Evolutionary conservation across 2,797 vertebrate genomes (phyloP), one percentile per base, ranked within the genome.

Genomic region (Perodicticus potto): DNA sequence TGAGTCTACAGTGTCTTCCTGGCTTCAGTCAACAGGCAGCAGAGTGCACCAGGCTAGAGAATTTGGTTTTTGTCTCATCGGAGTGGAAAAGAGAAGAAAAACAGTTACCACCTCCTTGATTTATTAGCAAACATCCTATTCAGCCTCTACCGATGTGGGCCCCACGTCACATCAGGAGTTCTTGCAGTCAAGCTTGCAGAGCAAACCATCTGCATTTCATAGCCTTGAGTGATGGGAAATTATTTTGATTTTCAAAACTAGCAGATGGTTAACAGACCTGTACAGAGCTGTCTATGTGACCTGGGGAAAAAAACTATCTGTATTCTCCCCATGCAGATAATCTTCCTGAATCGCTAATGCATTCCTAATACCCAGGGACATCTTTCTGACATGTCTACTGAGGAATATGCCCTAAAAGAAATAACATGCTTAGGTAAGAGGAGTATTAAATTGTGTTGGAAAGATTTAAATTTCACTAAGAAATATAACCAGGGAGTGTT

Each of bases 181-280:
- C 83, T 55, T 0, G 0, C 0, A 40, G 74, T 63, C 59, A 32
- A 2, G 55, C 32, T 29, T 45, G n/a, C 16, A 63, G 49, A 61
- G 76, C 29, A 2, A 88, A 10, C 32, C 23, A 53, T 49, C 57
- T 40, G 23, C 43, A 45, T 70, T 65, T 82, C 81, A 78, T 20
- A 17, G 77, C 67, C 84, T 40, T 89, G 76, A 89, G 55, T 73
- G 76, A 84, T 37, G 69, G 80, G 19, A 94, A 53, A 59, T 53
- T 84, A 80, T 77, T 89, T 94, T 84, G 32, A 91, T 93, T 91
- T 88, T 86, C 32, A 63, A 93, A 90, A 85, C 59, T n/a, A 87
- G 49, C 81, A 82, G 8, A 63, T 83, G 49, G 81, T 63, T 45
- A 63, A 78, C 16, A 87, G 86, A 40, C 6, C 22, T 17, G 55